Conservation (phyloP, 2,888 invertebrate genomes). For the Agrilus mali region DNA sequence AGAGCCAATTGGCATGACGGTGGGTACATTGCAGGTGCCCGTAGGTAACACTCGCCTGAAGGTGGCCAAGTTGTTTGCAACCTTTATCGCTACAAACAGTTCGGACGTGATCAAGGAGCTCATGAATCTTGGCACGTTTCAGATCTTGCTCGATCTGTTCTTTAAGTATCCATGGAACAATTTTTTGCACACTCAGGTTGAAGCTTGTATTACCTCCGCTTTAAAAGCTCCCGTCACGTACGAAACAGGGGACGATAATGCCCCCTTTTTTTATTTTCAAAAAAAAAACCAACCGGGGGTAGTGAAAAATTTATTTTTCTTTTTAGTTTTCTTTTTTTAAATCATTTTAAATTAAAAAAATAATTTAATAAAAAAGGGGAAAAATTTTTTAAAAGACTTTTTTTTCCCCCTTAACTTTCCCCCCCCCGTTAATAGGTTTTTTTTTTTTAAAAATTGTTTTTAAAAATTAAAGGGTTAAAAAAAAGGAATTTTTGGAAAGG, state of each 20-base stretch:
- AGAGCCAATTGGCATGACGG: constrained; percentile 54
- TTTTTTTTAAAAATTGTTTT: no score
- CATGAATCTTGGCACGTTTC: constrained; percentile 40
- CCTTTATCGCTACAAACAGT: constrained; percentile 61
- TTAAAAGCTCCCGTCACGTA: constrained; percentile 33
- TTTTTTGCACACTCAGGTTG: constrained; percentile 86
- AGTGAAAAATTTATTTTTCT: no score
- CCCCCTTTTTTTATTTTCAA: constrained; percentile 31
- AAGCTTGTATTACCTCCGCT: constrained; percentile 63
- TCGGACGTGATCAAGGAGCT: constrained; percentile 56
- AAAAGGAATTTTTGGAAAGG: no score
- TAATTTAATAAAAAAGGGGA: no score
- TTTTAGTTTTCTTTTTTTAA: no score
- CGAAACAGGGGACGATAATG: constrained; percentile 28
- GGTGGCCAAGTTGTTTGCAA: constrained; percentile 65
- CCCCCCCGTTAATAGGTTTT: no score
- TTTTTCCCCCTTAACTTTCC: no score
- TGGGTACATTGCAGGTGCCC: constrained; percentile 58
- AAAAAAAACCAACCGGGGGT: no score
- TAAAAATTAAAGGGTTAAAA: no score
- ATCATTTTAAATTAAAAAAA: no score
- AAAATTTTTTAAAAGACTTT: no score
- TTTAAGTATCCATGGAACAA: constrained; percentile 88
- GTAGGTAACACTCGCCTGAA: constrained; percentile 71
- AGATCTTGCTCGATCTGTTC: constrained; percentile 69